Evolutionary conservation across 2,797 vertebrate species (phyloP), one percentile per base, ranked within the genome.

Genomic region (Myoxocephalus aenaeus): DNA sequence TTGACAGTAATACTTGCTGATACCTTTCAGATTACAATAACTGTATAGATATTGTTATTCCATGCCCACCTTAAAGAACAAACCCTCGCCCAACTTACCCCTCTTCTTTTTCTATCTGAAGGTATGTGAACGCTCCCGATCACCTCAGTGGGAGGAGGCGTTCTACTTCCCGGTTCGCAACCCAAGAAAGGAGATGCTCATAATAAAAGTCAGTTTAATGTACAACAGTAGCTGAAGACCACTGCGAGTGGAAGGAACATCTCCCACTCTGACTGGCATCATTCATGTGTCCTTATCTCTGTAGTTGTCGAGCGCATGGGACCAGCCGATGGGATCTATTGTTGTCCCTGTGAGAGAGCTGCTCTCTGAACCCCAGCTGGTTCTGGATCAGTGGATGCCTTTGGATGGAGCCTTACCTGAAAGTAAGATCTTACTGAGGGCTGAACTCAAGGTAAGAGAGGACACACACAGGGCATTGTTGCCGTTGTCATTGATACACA

Each of bases 141-240:
- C 96, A 5, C 97, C 97, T 6, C 58, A 95, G 66, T 99, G 97
- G 97, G 94, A 94, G 0, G 97, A 98, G 87, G 88, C 82, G 0
- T 96, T 97, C 83, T 85, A 91, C 89, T 98, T 98, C 87, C 88
- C 95, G 67, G 84, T 98, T 81, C 94, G 75, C 58, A 90, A 95
- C 77, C 97, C 97, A 1, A 88, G 65, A 1, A 63, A 86, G 1
- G 97, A 98, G 81, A 95, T 90, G 40, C 94, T 99, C 85, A 94
- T 97, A 59, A 53, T 98, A 29, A 97, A 97, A 95, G 97, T 98
- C 83, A 74, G 70, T 73, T 5, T 22, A 11, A 27, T 56, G 10
- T 36, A 17, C 17, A 54, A 11, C 4, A 51, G 5, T 13, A 36
- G 27, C 5, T 40, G 17, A 61, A 74, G 7, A 14, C 22, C 32